Percentiles rank a stretch among this genome's conserved stretches.
phyloP scores from a whole-genome alignment of 1,140 invertebrate species.

The Temnothorax curvispinosus region DNA sequence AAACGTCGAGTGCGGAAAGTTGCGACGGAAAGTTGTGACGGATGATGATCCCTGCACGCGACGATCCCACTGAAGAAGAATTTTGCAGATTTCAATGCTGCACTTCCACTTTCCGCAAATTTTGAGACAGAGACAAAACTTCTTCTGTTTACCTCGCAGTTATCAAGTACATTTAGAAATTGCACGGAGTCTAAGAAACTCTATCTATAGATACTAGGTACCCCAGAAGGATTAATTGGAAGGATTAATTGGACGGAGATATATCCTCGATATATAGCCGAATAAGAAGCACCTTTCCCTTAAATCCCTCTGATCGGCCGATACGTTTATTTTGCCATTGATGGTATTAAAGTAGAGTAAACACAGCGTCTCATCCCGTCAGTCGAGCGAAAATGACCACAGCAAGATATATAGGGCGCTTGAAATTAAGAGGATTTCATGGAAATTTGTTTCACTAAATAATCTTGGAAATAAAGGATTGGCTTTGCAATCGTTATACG shows the following conservation, averaged over 20 bases:
- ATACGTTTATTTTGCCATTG: background rate
- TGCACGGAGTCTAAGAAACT: background rate
- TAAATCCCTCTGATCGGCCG: slow-evolving; percentile 9
- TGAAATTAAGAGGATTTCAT: slow-evolving; percentile 23
- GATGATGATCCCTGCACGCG: background rate
- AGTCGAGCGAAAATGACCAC: slow-evolving; percentile 6
- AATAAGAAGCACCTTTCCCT: slow-evolving; percentile 5
- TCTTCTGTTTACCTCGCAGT: background rate
- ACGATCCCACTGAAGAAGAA: background rate
- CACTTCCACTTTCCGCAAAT: background rate
- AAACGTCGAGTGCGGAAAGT: background rate
- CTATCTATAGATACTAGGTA: background rate
- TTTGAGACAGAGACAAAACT: background rate
- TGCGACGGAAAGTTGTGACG: background rate
- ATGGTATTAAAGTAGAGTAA: slow-evolving; percentile 22
- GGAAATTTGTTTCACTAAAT: background rate
- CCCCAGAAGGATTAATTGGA: background rate
- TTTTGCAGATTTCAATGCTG: background rate
- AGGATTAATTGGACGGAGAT: slow-evolving; percentile 35
- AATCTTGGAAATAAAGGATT: background rate
- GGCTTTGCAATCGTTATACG: background rate
- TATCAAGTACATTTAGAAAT: slow-evolving; percentile 10
- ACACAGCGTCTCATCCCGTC: background rate
- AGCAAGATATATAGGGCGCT: background rate
- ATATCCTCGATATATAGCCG: slow-evolving; percentile 20